Conservation (phyloP, 2,888 invertebrate genomes). For the Tetranychus piercei region DNA sequence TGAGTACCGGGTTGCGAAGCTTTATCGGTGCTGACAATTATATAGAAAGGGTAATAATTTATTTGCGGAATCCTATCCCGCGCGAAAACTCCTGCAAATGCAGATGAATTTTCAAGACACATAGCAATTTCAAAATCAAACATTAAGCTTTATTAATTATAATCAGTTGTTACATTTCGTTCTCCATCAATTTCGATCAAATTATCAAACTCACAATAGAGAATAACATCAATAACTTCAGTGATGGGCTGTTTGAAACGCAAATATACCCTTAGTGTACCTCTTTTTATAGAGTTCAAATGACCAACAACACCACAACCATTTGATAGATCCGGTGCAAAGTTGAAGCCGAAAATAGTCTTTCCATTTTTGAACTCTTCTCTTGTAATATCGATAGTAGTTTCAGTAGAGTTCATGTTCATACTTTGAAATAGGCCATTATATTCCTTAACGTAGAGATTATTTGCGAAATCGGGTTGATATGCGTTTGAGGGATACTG, state of each 20-base stretch:
- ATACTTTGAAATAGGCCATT: slow-evolving; percentile 25
- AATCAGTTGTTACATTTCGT: background rate
- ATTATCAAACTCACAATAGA: slow-evolving; percentile 15
- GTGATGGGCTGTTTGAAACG: background rate
- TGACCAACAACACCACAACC: slow-evolving; percentile 11
- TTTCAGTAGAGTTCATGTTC: background rate
- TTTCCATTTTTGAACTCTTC: slow-evolving; percentile 1
- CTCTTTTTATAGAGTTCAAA: slow-evolving; percentile 2
- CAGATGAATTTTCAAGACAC: background rate
- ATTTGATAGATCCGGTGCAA: slow-evolving; percentile 13
- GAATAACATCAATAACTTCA: background rate
- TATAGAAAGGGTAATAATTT: background rate
- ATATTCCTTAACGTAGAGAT: slow-evolving; percentile 10
- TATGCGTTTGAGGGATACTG: slow-evolving; percentile 25
- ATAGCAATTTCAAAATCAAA: background rate
- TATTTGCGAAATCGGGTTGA: slow-evolving; percentile 22
- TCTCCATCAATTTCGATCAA: background rate
- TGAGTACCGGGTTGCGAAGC: slow-evolving; percentile 1
- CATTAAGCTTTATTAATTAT: background rate
- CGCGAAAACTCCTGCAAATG: slow-evolving; percentile 14
- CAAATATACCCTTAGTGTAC: slow-evolving; percentile 8
- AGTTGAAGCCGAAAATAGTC: slow-evolving; percentile 11
- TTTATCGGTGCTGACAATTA: slow-evolving; percentile 12
- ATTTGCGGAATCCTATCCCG: background rate
- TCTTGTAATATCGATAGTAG: background rate